These are phyloP conservation scores for Pygoscelis antarcticus DNA, from an alignment of 2,113 vertebrate species.

Conservation along the genomic window DNA sequence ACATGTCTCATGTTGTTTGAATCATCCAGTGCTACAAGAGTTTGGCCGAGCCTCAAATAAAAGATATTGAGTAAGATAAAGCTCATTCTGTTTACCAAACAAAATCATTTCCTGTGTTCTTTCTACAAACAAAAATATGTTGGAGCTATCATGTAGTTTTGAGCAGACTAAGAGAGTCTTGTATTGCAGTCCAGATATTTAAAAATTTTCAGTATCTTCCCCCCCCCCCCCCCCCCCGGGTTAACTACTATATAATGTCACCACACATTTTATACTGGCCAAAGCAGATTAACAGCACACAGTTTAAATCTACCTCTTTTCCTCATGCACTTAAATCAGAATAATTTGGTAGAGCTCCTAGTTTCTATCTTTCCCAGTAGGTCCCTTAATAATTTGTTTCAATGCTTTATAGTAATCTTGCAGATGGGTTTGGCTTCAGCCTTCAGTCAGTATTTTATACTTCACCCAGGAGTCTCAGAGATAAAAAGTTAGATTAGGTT, in stretches of 20 bases:
- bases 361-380: background rate
- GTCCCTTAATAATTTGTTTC: conserved; percentile 9
- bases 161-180: conserved; percentile 6
- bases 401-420: background rate
- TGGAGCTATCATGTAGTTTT: conserved; percentile 5
- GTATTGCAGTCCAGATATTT: background rate
- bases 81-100: conserved; percentile 51
- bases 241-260: background rate
- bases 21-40: conserved; percentile 5
- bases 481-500: background rate
- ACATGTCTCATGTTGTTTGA: conserved; percentile 8
- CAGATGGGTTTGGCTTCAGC: background rate
- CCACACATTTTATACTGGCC: background rate
- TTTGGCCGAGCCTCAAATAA: background rate
- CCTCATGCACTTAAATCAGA: background rate
- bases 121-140: background rate
- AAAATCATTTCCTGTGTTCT: background rate
- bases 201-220: background rate
- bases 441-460: background rate
- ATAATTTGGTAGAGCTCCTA: background rate
- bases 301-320: background rate
- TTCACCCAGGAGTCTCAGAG: background rate
- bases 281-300: background rate
- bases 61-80: conserved; percentile 64
- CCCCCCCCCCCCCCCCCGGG: too few relatives aligned